Evolutionary conservation across 2,113 vertebrate species (phyloP).

Genomic region (Lepisosteus osseus): DNA sequence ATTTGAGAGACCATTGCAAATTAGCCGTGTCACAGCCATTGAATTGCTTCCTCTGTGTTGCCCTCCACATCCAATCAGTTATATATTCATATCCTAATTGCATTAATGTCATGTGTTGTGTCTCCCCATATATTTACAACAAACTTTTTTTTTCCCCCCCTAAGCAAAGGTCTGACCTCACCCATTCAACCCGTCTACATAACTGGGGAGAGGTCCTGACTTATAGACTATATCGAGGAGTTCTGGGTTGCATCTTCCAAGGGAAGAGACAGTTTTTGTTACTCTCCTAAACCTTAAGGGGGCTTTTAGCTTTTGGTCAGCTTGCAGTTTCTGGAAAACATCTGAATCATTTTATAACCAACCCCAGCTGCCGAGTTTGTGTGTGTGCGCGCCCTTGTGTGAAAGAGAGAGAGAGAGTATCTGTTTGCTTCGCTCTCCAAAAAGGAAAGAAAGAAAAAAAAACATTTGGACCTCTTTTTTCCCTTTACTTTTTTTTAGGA

Average conservation of each 20-base stretch:
- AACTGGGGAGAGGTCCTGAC: slow-evolving; percentile 60
- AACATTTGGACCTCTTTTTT: slow-evolving; percentile 45
- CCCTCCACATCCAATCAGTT: slow-evolving; percentile 42
- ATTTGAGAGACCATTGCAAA: slow-evolving; percentile 43
- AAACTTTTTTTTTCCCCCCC: slow-evolving; percentile 40
- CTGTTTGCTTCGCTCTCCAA: slow-evolving; percentile 53
- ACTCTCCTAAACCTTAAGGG: slow-evolving; percentile 70
- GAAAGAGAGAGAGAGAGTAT: slow-evolving; percentile 45
- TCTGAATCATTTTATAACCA: slow-evolving; percentile 85
- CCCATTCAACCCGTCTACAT: slow-evolving; percentile 70
- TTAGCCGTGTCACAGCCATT: slow-evolving; percentile 32
- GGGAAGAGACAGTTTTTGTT: slow-evolving; percentile 61
- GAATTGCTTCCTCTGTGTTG: slow-evolving; percentile 44
- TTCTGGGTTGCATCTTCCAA: slow-evolving; percentile 59
- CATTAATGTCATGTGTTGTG: slow-evolving; percentile 63
- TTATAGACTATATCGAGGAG: slow-evolving; percentile 31
- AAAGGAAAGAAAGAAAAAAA: slow-evolving; percentile 25
- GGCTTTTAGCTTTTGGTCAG: slow-evolving; percentile 71
- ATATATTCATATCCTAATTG: slow-evolving; percentile 56
- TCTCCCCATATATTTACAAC: slow-evolving; percentile 50
- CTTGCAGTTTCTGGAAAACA: slow-evolving; percentile 82
- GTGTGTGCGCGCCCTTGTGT: slow-evolving; percentile 41
- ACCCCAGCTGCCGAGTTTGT: slow-evolving; percentile 70
- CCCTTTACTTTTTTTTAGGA: slow-evolving; percentile 69
- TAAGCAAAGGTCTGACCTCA: slow-evolving; percentile 54